These are phyloP conservation scores for Cephalopterus ornatus DNA, from an alignment of 2,113 vertebrate genomes.

Conservation along the genomic window DNA sequence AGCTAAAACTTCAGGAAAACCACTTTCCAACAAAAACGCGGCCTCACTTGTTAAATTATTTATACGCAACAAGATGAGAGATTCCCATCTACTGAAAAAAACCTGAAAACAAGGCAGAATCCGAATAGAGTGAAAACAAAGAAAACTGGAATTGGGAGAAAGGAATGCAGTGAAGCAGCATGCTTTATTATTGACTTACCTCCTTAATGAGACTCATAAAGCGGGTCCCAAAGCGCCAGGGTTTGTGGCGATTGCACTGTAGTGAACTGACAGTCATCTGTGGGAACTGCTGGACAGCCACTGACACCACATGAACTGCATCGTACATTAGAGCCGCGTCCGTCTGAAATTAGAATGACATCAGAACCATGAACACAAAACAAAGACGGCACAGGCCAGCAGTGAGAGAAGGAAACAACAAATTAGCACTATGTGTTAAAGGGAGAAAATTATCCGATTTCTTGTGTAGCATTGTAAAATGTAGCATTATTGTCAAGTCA, in stretches of 20 bases:
- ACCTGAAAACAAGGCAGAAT: neutral
- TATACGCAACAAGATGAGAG: neutral
- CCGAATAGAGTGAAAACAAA: neutral
- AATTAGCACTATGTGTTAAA: neutral
- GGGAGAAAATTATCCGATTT: neutral
- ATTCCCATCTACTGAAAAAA: neutral
- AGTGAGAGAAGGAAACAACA: neutral
- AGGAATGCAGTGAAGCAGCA: neutral
- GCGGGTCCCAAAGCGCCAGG: slow-evolving; percentile 95
- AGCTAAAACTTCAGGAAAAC: neutral
- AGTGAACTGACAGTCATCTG: slow-evolving; percentile 98
- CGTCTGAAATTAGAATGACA: slow-evolving; percentile 79
- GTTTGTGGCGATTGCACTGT: slow-evolving; percentile 97
- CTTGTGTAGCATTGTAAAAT: neutral
- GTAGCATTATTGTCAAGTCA: neutral
- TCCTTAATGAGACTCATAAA: slow-evolving; percentile 98
- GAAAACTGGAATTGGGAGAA: neutral
- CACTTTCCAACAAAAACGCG: neutral
- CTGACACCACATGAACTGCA: slow-evolving; percentile 93
- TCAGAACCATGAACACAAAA: neutral
- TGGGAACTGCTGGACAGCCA: slow-evolving; percentile 96
- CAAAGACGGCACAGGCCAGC: neutral
- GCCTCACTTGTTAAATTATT: neutral
- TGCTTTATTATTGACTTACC: slow-evolving; percentile 67
- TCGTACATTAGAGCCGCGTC: slow-evolving; percentile 98